Base-by-base conservation (phyloP, 2,113 vertebrate species). In the Siniperca knerii region DNA sequence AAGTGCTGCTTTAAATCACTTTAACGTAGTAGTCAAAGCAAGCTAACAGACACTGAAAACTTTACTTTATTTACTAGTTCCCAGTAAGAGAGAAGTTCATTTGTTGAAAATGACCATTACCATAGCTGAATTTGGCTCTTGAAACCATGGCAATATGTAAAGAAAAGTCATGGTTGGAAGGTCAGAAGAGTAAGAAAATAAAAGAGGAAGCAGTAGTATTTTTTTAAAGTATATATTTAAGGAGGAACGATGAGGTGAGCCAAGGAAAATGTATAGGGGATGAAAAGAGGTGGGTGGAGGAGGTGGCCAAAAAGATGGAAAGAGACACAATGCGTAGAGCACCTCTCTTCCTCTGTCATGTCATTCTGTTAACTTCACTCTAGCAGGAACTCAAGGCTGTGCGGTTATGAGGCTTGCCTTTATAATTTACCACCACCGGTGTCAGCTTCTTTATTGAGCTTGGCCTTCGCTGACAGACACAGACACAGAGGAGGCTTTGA, bases 401-500 rank as follows among this genome's bases (percentile, higher is more conserved):
- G 79, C 23, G 0, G 71, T 88, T 74, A 82, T 84, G 85, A 92
- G 79, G 46, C 79, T 85, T 61, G 74, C 82, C 85, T 93, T 91
- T 87, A 82, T 92, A 81, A 92, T 89, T 88, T 85, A 90, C 74
- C 86, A 79, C 76, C 54, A 33, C 77, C 10, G 68, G 75, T 90
- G 89, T 91, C 61, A 50, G 78, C 48, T 82, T 35, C 82, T 90
- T 91, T 92, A 92, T 92, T 86, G 91, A 93, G 83, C 68, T 77
- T 93, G 94, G 93, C 92, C 93, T 92, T 94, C 84, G 23, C 89
- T 91, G 91, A 92, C 87, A 92, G 85, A 89, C 83, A 8, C 74
- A 62, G 84, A 88, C 83, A 48, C 79, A 79, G 82, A 91, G 83
- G 42, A 87, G 80, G 61, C 77, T 93, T 89, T 95, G 93, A 94